These are phyloP conservation scores for Emmelina monodactyla DNA, from an alignment of 2,888 invertebrate species.

Conservation along the genomic window DNA sequence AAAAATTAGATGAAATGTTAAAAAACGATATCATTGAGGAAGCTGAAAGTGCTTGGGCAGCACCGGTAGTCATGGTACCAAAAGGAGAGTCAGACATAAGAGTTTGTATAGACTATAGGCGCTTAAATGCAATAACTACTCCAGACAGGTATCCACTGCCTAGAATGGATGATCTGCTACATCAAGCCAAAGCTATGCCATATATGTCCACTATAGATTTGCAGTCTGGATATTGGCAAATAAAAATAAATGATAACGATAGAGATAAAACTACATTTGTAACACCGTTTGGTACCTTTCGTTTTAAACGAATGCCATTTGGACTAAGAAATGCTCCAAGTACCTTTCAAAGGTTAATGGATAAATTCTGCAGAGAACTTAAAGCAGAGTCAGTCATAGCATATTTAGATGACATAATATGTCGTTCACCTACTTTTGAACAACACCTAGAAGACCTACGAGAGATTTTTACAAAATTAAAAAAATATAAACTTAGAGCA, in stretches of 20 bases:
- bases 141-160: slow-evolving; percentile 15
- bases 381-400: not conserved
- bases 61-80: slow-evolving; percentile 5
- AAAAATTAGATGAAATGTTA: slow-evolving; percentile 8
- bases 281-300: slow-evolving; percentile 20
- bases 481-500: slow-evolving; percentile 6
- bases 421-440: not conserved
- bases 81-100: slow-evolving; percentile 3
- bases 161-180: slow-evolving; percentile 26
- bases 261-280: slow-evolving; percentile 21
- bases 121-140: slow-evolving; percentile 3
- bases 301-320: slow-evolving; percentile 23
- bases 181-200: slow-evolving; percentile 15
- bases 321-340: slow-evolving; percentile 23
- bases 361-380: slow-evolving; percentile 3
- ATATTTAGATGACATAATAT: not conserved
- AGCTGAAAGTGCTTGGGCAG: slow-evolving; percentile 20
- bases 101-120: slow-evolving; percentile 4
- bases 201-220: slow-evolving; percentile 25
- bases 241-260: slow-evolving; percentile 16
- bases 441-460: slow-evolving; percentile 7
- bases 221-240: slow-evolving; percentile 29
- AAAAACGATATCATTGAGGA: slow-evolving; percentile 21
- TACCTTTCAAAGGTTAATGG: slow-evolving; percentile 20
- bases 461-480: slow-evolving; percentile 5